Evolutionary conservation across 2,113 vertebrate genomes (phyloP).

Genomic region (Ophiodon elongatus): DNA sequence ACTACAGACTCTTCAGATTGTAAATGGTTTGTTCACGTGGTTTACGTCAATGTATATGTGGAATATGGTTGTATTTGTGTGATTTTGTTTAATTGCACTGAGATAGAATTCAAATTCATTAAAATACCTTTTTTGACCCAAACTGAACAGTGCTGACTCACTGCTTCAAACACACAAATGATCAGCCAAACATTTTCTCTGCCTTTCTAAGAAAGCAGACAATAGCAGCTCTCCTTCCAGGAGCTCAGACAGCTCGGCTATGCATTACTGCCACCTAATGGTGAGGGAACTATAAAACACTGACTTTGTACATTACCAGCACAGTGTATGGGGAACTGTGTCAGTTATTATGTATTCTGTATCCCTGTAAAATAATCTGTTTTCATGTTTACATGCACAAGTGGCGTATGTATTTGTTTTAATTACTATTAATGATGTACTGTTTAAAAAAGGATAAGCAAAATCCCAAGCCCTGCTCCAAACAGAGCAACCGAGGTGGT

Average conservation of each 20-base stretch:
- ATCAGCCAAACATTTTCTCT: conserved; percentile 27
- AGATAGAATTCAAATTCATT: not conserved
- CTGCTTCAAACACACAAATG: conserved; percentile 17
- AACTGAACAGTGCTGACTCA: conserved; percentile 65
- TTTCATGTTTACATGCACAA: not conserved
- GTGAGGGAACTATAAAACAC: conserved; percentile 46
- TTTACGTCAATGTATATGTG: conserved; percentile 12
- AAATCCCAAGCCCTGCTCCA: not conserved
- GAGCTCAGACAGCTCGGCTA: conserved; percentile 47
- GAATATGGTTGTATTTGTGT: conserved; percentile 12
- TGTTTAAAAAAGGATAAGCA: not conserved
- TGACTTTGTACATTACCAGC: not conserved
- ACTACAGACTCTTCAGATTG: not conserved
- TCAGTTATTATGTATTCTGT: not conserved
- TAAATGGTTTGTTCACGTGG: not conserved
- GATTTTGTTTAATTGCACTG: conserved; percentile 1
- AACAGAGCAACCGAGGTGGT: not conserved
- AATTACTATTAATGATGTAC: not conserved
- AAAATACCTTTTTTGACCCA: not conserved
- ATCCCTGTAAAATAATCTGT: not conserved
- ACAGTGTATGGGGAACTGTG: not conserved
- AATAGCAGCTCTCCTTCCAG: not conserved
- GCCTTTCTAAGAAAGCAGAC: conserved; percentile 44
- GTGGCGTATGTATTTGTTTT: not conserved
- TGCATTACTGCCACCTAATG: conserved; percentile 87